Evolutionary conservation across 2,113 vertebrate species (phyloP), one percentile per base, ranked within the genome.

Genomic region (Hippocampus zosterae): DNA sequence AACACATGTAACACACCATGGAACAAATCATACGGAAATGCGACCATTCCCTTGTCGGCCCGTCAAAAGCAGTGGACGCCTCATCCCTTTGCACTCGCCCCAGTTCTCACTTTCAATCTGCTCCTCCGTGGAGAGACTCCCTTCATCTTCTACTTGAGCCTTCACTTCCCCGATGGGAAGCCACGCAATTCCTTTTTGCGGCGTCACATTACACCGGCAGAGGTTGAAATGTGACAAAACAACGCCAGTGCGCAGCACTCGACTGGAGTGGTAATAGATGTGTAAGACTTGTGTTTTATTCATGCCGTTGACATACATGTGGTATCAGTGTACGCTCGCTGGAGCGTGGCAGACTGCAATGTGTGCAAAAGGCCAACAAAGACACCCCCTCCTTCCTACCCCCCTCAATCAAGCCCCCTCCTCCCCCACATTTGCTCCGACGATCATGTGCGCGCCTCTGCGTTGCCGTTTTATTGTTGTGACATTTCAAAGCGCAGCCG

Each of bases 221-320:
- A 83, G 84, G 73, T 71, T 79, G 70, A 82, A 87, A 86, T 82
- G 77, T 88, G 82, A 81, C 86, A 85, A 57, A 59, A 62, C 59
- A 59, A 59, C 56, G 25, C 25, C 56, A 15, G 2, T 7, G 56
- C 56, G 10, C 56, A 29, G 56, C 1, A 13, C 56, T 59, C 2
- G 56, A 15, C 2, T 8, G 7, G 25, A 59, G 23, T 33, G 56
- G 25, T 60, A 33, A n/a, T 60, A 33, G 57, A 60, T 18, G 57
- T 19, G 57, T 19, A 10, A 19, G 55, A 60, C 57, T 33, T 16
- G 57, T 19, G 57, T 60, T 60, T 60, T 33, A 60, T 29, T 60
- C 57, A 60, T 60, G 57, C 16, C 18, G 57, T 33, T 33, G 57
- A 60, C 57, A 60, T 60, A 33, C 57, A 60, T 60, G 57, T 37